Base-by-base conservation (phyloP, 2,888 invertebrate species). In the Trichopria drosophilae region DNA sequence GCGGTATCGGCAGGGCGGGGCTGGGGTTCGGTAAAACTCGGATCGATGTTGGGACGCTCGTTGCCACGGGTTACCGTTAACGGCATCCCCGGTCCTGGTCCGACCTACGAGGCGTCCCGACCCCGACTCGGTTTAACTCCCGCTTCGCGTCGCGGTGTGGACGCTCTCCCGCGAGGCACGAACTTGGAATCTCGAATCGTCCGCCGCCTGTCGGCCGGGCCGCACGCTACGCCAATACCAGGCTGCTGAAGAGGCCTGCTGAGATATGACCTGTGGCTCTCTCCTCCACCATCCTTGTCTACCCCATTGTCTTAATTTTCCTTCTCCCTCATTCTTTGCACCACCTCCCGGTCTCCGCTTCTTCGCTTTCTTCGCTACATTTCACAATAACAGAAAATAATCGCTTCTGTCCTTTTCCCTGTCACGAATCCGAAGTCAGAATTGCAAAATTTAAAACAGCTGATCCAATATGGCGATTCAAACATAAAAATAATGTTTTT, bases 31-130 rank as follows among this genome's bases (percentile, higher is more conserved):
- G 73, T 71, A 72, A 73, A 73, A 69, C 68, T 69, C 69, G 72
- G 75, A 75, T 75, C 75, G 73, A 75, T 75, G 73, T 73, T 70
- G 72, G 72, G 70, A 72, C 68, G 70, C 71, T 62, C 67, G 75
- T 75, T 75, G 75, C 75, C 60, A 74, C 58, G 72, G 73, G 73
- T 71, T 71, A 75, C 74, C 69, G 71, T 75, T 73, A 74, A 74
- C 72, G 68, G 70, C 71, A 72, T 73, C 71, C 69, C 67, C 59
- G 60, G 62, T 65, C 63, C 62, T 60, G 63, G 63, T 63, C 60
- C 62, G 60, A 62, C 62, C 62, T 57, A 59, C 55, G 53, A 35
- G 54, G 56, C 61, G 58, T 59, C 56, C 58, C 60, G 58, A 57
- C 57, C 53, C 58, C 56, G 41, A 60, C n/a, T n/a, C n/a, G n/a